Evolutionary conservation across 1,140 invertebrate species (phyloP).

Genomic region (Dreissena rostriformis): DNA sequence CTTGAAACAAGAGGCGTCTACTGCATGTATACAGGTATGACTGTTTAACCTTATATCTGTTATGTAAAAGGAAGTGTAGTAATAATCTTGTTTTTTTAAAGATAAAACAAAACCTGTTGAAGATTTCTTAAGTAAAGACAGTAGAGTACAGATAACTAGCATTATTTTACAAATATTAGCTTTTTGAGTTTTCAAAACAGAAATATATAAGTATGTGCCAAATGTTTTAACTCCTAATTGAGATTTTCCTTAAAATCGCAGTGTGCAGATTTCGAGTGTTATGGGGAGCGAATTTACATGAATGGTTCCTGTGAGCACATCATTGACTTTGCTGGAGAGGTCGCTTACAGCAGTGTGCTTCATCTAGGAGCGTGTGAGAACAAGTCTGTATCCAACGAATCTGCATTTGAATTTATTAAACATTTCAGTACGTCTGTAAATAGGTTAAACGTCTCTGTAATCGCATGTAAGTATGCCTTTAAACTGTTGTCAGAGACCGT

Average conservation of each 20-base stretch:
- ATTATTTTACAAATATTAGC: neutral
- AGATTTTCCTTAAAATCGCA: neutral
- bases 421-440: no score
- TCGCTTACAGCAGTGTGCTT: neutral
- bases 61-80: no score
- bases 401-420: no score
- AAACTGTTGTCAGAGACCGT: no score
- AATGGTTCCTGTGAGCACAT: conserved; percentile 3
- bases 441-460: no score
- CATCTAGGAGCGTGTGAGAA: neutral
- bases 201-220: neutral
- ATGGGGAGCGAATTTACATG: neutral
- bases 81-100: no score
- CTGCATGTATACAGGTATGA: no score
- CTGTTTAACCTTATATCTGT: no score
- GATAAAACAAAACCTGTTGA: neutral
- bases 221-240: neutral
- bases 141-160: no score
- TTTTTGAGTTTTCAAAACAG: neutral
- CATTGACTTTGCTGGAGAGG: neutral
- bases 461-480: no score
- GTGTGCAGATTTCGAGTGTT: neutral
- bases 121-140: neutral
- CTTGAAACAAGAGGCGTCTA: no score
- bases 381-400: no score